Conservation (phyloP, 2,888 invertebrate species). For the Eilema caniola region DNA sequence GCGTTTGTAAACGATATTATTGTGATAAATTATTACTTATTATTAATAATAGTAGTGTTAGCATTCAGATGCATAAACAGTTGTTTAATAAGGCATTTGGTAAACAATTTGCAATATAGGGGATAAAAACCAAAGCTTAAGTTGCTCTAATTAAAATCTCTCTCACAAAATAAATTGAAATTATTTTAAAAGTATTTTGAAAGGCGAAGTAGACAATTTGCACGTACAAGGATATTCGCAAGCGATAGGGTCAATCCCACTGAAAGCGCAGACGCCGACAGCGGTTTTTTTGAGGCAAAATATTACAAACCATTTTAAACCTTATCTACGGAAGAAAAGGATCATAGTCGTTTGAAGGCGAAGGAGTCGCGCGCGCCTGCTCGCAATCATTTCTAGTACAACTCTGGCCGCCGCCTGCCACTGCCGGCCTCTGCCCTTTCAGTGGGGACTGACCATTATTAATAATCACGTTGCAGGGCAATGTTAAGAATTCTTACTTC, state of each 20-base stretch:
- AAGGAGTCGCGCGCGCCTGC: too few species aligned
- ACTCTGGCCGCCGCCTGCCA: too few species aligned
- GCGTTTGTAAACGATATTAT: constrained; percentile 38
- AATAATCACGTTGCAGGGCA: constrained; percentile 6
- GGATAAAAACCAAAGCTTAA: constrained; percentile 40
- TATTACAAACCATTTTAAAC: too few species aligned
- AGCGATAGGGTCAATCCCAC: too few species aligned
- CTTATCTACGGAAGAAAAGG: too few species aligned
- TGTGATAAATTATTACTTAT: constrained; percentile 54
- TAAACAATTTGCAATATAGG: constrained; percentile 20
- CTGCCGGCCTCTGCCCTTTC: too few species aligned
- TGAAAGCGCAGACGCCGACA: too few species aligned
- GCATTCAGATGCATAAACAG: constrained; percentile 11
- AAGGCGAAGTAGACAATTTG: background rate
- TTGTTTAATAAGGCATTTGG: constrained; percentile 16
- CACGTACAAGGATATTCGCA: background rate
- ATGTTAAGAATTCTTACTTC: constrained; percentile 1
- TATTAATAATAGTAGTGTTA: constrained; percentile 21
- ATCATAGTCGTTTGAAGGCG: too few species aligned
- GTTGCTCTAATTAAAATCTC: constrained; percentile 17
- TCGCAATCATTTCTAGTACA: too few species aligned
- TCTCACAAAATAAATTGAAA: constrained; percentile 5
- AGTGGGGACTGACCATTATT: too few species aligned
- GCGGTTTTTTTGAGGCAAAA: too few species aligned
- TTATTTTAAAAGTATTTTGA: background rate